Evolutionary conservation across 2,888 invertebrate genomes (phyloP).

Genomic region (Acrocyrtus sp.): DNA sequence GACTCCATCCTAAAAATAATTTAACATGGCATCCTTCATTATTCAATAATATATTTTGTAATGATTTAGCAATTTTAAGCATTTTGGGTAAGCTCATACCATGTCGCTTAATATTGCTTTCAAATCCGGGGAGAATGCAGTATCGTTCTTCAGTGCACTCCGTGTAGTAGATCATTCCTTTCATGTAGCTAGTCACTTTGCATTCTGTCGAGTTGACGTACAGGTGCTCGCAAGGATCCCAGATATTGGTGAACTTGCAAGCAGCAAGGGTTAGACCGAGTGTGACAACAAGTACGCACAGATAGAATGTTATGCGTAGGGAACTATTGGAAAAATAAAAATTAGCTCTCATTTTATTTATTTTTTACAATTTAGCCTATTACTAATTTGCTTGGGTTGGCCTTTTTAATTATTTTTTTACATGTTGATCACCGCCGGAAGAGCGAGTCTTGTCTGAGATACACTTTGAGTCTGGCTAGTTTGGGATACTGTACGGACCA

Average conservation of each 20-base stretch:
- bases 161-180: conserved; percentile 45
- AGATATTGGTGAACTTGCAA: conserved; percentile 41
- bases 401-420: too few species aligned
- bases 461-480: conserved; percentile 17
- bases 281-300: conserved; percentile 13
- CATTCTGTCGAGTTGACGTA: conserved; percentile 39
- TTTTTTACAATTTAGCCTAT: background rate
- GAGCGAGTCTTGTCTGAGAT: too few species aligned
- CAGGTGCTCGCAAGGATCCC: conserved; percentile 40
- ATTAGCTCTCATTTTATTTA: too few species aligned
- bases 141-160: conserved; percentile 40
- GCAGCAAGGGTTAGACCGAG: conserved; percentile 29
- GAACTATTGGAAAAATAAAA: conserved; percentile 17
- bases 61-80: background rate
- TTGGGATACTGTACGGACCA: conserved; percentile 8
- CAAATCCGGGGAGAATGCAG: conserved; percentile 50
- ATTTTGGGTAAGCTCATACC: too few species aligned
- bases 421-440: too few species aligned
- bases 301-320: conserved; percentile 38
- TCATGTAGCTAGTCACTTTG: conserved; percentile 35
- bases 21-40: too few species aligned
- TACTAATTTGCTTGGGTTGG: too few species aligned
- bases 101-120: conserved; percentile 29
- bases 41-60: too few species aligned
- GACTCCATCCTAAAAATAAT: too few species aligned